Percentiles rank a stretch among this genome's conserved stretches.
These are phyloP conservation scores for Tetragonula clypearis DNA, from an alignment of 1,140 invertebrate species.

Conservation along the genomic window DNA sequence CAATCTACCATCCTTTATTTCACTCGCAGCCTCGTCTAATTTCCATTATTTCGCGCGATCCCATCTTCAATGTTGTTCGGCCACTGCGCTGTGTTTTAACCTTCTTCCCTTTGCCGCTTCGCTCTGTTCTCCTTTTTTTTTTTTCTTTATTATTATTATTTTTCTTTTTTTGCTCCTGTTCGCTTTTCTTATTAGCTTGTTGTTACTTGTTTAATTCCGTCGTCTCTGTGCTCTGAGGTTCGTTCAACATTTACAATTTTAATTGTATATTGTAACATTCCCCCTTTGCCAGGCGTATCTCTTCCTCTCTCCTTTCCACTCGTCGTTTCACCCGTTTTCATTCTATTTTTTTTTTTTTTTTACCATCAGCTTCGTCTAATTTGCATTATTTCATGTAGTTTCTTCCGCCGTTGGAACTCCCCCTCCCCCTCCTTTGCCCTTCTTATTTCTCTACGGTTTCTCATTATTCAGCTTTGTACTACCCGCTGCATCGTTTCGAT, in stretches of 20 bases:
- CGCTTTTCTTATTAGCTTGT: not conserved
- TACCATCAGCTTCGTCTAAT: not conserved
- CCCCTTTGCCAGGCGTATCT: no score
- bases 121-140: no score
- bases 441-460: not conserved
- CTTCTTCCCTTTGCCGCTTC: not conserved
- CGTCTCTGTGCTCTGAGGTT: no score
- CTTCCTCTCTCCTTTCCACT: not conserved
- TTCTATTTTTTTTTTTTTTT: no score
- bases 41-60: conserved; percentile 5
- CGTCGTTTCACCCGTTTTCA: not conserved
- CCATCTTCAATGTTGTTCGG: not conserved
- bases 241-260: not conserved
- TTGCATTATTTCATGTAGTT: not conserved
- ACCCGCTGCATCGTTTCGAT: no score
- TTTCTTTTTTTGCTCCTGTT: not conserved
- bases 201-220: not conserved
- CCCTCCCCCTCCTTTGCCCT: not conserved
- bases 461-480: no score
- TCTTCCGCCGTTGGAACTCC: not conserved
- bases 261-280: not conserved
- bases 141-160: no score
- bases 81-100: not conserved
- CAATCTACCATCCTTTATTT: not conserved
- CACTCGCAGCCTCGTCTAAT: not conserved